These are phyloP conservation scores for Odontomachus brunneus DNA, from an alignment of 1,140 invertebrate species.

Conservation along the genomic window DNA sequence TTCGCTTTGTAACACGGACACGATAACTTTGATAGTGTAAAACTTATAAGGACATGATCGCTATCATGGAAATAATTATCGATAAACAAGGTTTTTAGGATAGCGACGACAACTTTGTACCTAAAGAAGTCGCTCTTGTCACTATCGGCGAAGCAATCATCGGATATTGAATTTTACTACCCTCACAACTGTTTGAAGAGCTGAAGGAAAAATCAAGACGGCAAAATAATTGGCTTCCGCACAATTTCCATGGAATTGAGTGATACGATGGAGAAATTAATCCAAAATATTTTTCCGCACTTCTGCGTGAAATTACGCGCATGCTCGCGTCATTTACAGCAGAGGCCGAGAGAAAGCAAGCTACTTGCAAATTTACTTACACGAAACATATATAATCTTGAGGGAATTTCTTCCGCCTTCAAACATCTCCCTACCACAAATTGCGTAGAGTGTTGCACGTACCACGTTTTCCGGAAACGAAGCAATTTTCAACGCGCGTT, in stretches of 20 bases:
- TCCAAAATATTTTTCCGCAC: background rate
- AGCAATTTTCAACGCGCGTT: background rate
- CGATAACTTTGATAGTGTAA: too few relatives aligned
- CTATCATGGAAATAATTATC: too few relatives aligned
- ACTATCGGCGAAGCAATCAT: background rate
- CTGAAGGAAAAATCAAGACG: background rate
- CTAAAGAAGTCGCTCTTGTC: conserved; percentile 3
- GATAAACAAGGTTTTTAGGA: too few relatives aligned
- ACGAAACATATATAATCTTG: too few relatives aligned
- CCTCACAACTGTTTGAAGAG: background rate
- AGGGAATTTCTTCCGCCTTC: background rate
- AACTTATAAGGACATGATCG: too few relatives aligned
- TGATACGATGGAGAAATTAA: background rate
- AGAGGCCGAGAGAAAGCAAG: too few relatives aligned
- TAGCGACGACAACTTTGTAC: too few relatives aligned
- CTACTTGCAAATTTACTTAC: too few relatives aligned
- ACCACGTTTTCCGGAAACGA: background rate
- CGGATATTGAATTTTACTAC: background rate
- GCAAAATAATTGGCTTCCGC: background rate
- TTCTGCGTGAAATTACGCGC: too few relatives aligned
- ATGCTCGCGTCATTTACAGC: background rate
- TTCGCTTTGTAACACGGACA: too few relatives aligned
- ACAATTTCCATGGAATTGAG: background rate
- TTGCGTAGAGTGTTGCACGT: too few relatives aligned
- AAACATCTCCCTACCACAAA: background rate